Evolutionary conservation across 2,113 vertebrate species (phyloP).

Genomic region (Neomonachus schauinslandi): DNA sequence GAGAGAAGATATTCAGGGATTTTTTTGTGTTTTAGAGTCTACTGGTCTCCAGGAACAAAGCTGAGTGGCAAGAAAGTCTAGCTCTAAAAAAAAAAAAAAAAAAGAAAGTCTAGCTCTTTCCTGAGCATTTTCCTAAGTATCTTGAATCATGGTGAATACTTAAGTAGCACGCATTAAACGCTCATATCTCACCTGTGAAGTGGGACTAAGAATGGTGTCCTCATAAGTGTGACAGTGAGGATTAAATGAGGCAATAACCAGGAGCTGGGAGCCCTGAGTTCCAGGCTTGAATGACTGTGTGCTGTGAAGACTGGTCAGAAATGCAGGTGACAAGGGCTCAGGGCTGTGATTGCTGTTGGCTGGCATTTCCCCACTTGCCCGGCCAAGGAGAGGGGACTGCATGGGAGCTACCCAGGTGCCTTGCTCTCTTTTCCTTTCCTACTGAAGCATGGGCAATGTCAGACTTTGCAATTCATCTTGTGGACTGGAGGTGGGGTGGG

Average conservation of each 20-base stretch:
- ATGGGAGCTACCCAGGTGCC: accelerated
- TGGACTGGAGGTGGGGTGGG: background rate
- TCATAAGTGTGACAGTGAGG: background rate
- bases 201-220: background rate
- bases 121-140: background rate
- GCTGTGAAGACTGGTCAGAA: background rate
- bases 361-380: background rate
- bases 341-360: background rate
- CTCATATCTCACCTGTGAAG: background rate
- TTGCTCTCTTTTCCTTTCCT: background rate
- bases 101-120: background rate
- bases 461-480: background rate
- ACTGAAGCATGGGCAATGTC: background rate
- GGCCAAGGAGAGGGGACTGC: background rate
- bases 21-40: background rate
- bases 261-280: background rate
- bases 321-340: background rate
- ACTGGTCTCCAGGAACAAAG: background rate
- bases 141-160: background rate
- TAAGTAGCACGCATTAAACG: background rate
- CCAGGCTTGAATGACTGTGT: background rate
- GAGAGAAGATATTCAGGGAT: background rate
- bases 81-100: background rate
- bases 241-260: background rate
- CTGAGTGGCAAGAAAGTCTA: background rate